A percentile compares a stretch with the other conserved stretches of the same genome.
Evolutionary conservation across 2,113 vertebrate species (phyloP).

Genomic region (Rhinoderma darwinii): DNA sequence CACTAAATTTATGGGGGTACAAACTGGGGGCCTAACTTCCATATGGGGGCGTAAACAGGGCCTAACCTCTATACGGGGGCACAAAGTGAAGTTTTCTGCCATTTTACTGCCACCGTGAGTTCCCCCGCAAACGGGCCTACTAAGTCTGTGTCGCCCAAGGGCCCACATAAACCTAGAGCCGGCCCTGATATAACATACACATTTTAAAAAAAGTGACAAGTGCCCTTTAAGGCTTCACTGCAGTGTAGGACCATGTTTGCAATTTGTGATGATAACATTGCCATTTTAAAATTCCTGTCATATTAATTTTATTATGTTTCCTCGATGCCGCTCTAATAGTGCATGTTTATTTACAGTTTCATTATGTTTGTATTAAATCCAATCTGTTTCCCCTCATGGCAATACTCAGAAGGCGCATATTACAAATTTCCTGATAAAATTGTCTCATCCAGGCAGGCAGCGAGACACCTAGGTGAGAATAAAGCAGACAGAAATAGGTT

Average conservation of each 20-base stretch:
- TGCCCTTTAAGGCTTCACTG: background rate
- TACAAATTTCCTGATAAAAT: background rate
- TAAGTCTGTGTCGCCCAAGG: no score
- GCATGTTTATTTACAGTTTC: conserved; percentile 15
- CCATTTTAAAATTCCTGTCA: background rate
- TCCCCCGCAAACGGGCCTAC: no score
- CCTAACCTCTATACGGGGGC: no score
- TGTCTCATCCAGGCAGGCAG: background rate
- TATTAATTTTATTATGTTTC: conserved; percentile 2
- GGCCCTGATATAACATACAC: no score
- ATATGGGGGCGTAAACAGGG: no score
- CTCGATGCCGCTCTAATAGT: background rate
- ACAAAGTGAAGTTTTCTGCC: no score
- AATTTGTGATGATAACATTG: background rate
- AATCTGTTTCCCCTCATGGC: background rate
- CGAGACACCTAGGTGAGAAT: conserved; percentile 39
- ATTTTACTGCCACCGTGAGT: no score
- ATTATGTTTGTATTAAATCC: conserved; percentile 13
- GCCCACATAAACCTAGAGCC: no score
- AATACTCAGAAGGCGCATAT: conserved; percentile 8
- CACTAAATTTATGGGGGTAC: no score
- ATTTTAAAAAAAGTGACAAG: no score
- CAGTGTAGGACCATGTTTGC: background rate
- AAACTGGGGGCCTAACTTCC: no score
- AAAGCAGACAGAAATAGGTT: conserved; percentile 25